Base-by-base conservation (phyloP, 2,113 vertebrate genomes). In the Chaenocephalus aceratus region DNA sequence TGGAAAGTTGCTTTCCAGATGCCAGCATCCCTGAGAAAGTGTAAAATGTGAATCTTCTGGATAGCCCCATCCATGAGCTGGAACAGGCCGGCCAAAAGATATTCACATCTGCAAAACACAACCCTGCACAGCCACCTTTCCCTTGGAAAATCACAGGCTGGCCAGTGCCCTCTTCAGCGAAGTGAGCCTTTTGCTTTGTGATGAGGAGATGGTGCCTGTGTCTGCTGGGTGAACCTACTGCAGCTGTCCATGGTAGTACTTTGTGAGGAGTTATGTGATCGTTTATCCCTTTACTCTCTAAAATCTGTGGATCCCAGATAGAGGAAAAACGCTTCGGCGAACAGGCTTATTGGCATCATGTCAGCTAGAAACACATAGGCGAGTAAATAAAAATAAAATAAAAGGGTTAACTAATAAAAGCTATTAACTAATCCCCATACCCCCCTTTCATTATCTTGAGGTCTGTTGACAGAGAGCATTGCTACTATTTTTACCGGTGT, bases 11-110 rank as follows among this genome's bases (percentile, higher is more conserved):
- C 81, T 92, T 91, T 93, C 84, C 90, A 94, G 91, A 94, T 93
- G 90, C 91, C 91, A 93, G 88, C 89, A 94, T 95, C 94, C 94
- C 94, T 94, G 95, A 95, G 94, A 94, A 93, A 93, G 84, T 88
- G 87, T 88, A 84, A 86, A 89, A 92, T 79, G 72, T 73, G 88
- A 82, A 86, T 83, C 75, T 71, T 74, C 67, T 80, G 72, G 79
- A 86, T 85, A 79, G 84, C 67, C 76, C 82, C 84, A 72, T 82
- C 82, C 71, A 46, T 77, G 61, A 61, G 84, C 64, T 85, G 80
- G 80, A 81, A 56, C 51, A 36, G 72, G 74, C 67, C 77, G 49
- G 66, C 73, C 72, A 86, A 79, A 88, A 87, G 63, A 78, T 77
- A 60, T 70, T 76, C 30, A 79, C 72, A 79, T 86, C 79, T 79